Evolutionary conservation across 2,888 invertebrate species (phyloP), one percentile per base, ranked within the genome.

Genomic region (Terebella lapidaria): DNA sequence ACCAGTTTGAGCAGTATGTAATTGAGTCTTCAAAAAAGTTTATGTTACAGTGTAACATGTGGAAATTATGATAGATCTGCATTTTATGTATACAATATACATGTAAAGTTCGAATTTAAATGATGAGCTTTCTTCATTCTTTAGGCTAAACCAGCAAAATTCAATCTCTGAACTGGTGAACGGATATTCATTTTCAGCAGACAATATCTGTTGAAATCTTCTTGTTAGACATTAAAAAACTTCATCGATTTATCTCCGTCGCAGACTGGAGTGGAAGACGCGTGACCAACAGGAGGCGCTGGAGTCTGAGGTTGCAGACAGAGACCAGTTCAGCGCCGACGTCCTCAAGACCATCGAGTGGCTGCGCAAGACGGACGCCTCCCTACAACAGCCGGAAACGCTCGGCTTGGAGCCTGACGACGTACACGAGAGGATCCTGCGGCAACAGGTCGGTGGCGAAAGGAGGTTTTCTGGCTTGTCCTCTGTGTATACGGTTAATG

Each of bases 1-100:
- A 77, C 61, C 71, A 66, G 63, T 71, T 68, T 57, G 73, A 76
- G 64, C 72, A 73, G 77, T 76, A 47, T 60, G 65, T 47, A 5
- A 15, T 46, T 42, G n/a, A n/a, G 10, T 35, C n/a, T 35, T 15
- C 10, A 15, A 35, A 15, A 15, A n/a, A 35, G n/a, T 15, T 35
- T 10, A 35, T 35, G n/a, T 15, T 15, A 15, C n/a, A 35, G 42
- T 10, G 10, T 15, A 35, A 35, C 42, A 35, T 35, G 42, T 35
- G 42, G 42, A n/a, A n/a, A n/a, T n/a, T n/a, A n/a, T n/a, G n/a
- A n/a, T n/a, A n/a, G n/a, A n/a, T n/a, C n/a, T n/a, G n/a, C n/a
- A n/a, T n/a, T n/a, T n/a, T n/a, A n/a, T n/a, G n/a, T n/a, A n/a
- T n/a, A n/a, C n/a, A n/a, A n/a, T n/a, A n/a, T n/a, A n/a, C n/a